phyloP scores from a whole-genome alignment of 23 tunicate species.

The Halocynthia roretzi region DNA sequence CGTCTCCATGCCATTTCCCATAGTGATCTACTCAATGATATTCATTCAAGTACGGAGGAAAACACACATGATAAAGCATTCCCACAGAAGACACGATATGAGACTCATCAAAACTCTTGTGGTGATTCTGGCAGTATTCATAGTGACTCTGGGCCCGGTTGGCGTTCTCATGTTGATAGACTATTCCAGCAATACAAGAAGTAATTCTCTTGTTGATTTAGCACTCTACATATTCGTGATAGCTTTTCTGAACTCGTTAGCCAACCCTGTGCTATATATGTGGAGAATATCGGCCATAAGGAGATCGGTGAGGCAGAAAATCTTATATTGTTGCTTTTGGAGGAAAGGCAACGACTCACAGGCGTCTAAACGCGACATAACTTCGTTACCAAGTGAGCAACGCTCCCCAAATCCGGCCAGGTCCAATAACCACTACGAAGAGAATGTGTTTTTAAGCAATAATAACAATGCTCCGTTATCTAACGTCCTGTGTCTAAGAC shows the following conservation, averaged over 20 bases:
- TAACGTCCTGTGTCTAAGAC: conserved; percentile 9
- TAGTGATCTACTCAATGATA: conserved; percentile 59
- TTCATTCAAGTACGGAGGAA: conserved; percentile 48
- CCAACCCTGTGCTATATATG: conserved; percentile 80
- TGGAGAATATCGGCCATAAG: conserved; percentile 91
- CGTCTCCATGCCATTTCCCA: conserved; percentile 53
- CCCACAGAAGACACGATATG: conserved; percentile 31
- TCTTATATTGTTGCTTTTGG: conserved; percentile 21
- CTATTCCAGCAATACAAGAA: conserved; percentile 3
- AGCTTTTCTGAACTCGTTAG: conserved; percentile 67
- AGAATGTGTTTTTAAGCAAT: neutral
- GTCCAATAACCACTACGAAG: neutral
- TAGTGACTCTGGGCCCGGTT: conserved; percentile 46
- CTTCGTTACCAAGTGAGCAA: conserved; percentile 15
- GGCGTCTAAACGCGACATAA: conserved; percentile 3
- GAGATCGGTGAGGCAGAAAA: conserved; percentile 35
- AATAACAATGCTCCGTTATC: conserved; percentile 15
- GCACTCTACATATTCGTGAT: conserved; percentile 54
- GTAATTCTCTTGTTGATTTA: conserved; percentile 26
- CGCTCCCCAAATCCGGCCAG: conserved; percentile 6
- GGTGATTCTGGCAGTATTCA: conserved; percentile 46
- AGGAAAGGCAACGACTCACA: neutral
- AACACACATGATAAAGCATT: conserved; percentile 25
- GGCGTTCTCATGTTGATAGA: conserved; percentile 47
- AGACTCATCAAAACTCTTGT: conserved; percentile 58